Base-by-base conservation (phyloP, 2,888 invertebrate genomes). In the Caenorhabditis doughertyi region DNA sequence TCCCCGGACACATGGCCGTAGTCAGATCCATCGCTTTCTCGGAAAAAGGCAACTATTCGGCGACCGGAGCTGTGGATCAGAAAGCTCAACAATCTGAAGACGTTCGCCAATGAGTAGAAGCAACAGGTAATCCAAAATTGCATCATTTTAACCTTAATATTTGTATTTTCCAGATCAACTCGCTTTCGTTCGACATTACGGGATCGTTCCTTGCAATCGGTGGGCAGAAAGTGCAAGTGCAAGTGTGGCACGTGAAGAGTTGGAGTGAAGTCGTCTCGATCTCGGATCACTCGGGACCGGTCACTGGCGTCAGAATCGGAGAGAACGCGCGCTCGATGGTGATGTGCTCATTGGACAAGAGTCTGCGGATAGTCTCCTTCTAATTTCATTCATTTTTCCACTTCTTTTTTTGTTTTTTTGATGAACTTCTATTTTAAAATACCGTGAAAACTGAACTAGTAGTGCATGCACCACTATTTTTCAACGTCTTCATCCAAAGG, bases 41-140 rank as follows among this genome's bases (percentile, higher is more conserved):
- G 0, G 99, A 99, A 68, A 99, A 99, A 93, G 99, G 99, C 91
- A 99, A 98, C 93, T 98, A 99, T 92, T 93, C 99, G 90, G 99
- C 99, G 2, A 99, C 98, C 13, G 97, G 98, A 0, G 98, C 98
- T 0, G 97, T 97, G 90, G 99, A 99, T 93, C 93, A 94, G 99
- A 53, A 99, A 98, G 93, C 93, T 99, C 92, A 98, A 97, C 93
- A 99, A 99, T 93, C 97, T 99, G 93, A 98, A 98, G 93, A 98
- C 97, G 0, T 94, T 99, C 80, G 95, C 96, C 92, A 81, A 65
- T 32, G 76, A 76, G 21, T 67, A 81, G 72, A 81, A 81, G 49
- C 81, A 81, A 65, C 79, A 77, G 79, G 79, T 82, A 56, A 77
- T n/a, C n/a, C n/a, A n/a, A n/a, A n/a, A n/a, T n/a, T n/a, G n/a